Conservation (phyloP, 2,888 invertebrate genomes). For the Hydropsyche betteni region DNA sequence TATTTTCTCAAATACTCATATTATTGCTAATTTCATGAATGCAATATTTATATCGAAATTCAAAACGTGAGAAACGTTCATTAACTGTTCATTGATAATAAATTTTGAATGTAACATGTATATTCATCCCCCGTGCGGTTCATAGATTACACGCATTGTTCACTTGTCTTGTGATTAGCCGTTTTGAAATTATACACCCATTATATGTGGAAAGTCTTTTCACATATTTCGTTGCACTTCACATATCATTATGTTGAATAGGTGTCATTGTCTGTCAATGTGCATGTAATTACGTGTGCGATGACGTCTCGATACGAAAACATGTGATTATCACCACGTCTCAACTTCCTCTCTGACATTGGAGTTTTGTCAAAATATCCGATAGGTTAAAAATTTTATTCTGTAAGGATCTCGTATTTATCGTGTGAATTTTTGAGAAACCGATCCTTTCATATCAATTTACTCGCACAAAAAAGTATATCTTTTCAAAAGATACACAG, state of each 20-base stretch:
- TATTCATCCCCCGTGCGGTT: background rate
- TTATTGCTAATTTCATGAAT: too few relatives aligned
- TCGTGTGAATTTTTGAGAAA: background rate
- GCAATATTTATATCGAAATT: too few relatives aligned
- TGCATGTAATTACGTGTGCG: background rate
- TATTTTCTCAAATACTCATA: too few relatives aligned
- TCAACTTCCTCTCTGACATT: constrained; percentile 5
- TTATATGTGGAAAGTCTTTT: constrained; percentile 4
- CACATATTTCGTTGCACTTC: constrained; percentile 8
- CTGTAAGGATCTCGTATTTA: constrained; percentile 1
- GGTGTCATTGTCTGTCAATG: constrained; percentile 5
- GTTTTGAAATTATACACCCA: constrained; percentile 9
- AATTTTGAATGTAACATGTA: too few relatives aligned
- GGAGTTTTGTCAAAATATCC: background rate
- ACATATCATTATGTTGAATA: constrained; percentile 8
- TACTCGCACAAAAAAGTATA: background rate
- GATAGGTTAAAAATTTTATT: background rate
- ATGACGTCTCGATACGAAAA: constrained; percentile 3
- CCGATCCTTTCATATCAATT: constrained; percentile 2
- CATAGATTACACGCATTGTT: background rate
- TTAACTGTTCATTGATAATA: too few relatives aligned
- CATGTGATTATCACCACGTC: constrained; percentile 1
- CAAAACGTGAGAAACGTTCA: too few relatives aligned
- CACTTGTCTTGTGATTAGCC: constrained; percentile 11
- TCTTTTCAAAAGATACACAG: background rate